Evolutionary conservation across 2,113 vertebrate genomes (phyloP), one percentile per base, ranked within the genome.

Genomic region (Thymallus thymallus): DNA sequence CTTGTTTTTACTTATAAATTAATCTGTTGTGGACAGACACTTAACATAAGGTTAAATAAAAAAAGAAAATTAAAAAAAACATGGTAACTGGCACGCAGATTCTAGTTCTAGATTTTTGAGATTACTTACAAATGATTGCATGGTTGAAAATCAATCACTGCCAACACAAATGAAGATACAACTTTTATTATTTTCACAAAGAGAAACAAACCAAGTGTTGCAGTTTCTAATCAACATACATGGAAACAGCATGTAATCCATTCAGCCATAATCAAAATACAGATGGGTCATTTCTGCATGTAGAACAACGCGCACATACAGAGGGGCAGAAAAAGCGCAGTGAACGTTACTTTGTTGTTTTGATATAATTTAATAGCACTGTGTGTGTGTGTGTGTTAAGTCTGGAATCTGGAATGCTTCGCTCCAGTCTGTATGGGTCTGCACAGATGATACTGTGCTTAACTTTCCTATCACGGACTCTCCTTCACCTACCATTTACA

Each of bases 101-200:
- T 41, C 10, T 41, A 10, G 35, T 10, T 41, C 9, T 41, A 41
- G 35, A 9, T 41, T 41, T 2, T 9, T 3, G 35, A 22, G 22
- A n/a, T 23, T 3, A 61, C n/a, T 61, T 4, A 24, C 58, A 22
- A 24, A 61, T 22, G 6, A 23, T 9, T 61, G 23, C 6, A 61
- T n/a, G 58, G 20, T 61, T 61, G 7, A 3, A 64, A 67, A 76
- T 32, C 30, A 46, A 69, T 6, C 29, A 35, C 30, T 41, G 6
- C 32, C 70, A 79, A 79, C 70, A 83, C 76, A 74, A 70, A 63
- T 85, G 80, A 90, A 90, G 26, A 88, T 88, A 90, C 87, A 92
- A 88, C 78, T 73, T 84, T 32, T 84, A 85, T 81, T 84, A 87
- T 81, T 82, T 85, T 79, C 88, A 89, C 89, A 92, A 93, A 91